Base-by-base conservation (phyloP, 2,113 vertebrate species). In the Oplegnathus fasciatus region DNA sequence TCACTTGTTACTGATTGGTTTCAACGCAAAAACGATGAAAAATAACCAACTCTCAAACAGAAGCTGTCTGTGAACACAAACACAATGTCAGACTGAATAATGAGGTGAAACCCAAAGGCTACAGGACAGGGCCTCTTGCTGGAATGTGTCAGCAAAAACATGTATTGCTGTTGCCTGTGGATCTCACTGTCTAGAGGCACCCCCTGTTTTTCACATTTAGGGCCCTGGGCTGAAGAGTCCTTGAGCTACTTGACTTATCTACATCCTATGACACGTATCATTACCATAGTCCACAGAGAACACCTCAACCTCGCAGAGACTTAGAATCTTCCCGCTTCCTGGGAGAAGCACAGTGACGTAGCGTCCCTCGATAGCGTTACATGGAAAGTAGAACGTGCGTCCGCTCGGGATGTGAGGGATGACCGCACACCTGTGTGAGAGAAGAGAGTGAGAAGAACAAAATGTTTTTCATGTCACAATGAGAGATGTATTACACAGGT, bases 281-380 rank as follows among this genome's bases (percentile, higher is more conserved):
- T 75, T 84, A 88, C 82, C 82, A 9, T n/a, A 13, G 20, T 34
- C 9, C 9, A 2, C 9, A 6, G 22, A 0, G 22, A 32, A 88
- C 46, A 85, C 86, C 34, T 82, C 78, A 2, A 88, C 68, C 28
- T 88, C 78, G 9, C 86, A 85, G 62, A 88, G 48, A 58, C 30
- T 60, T 6, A 88, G 48, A 15, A 9, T 1, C 57, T 18, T 64
- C 0, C 6, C 0, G 9, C 0, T n/a, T 55, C 78, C 82, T 6
- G 20, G 62, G 2, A 82, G 57, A 34, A 10, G 5, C 46, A 88
- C 37, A 14, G 54, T 78, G 55, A 88, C 48, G 26, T 78, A 82
- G 10, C 57, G 82, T 32, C 68, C 82, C 46, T 70, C 28, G 0
- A 4, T 1, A 4, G 2, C 3, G 1, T 28, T n/a, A 26, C 74